Evolutionary conservation across 2,797 vertebrate genomes (phyloP).

Genomic region (Hydrocynus forskahlii): DNA sequence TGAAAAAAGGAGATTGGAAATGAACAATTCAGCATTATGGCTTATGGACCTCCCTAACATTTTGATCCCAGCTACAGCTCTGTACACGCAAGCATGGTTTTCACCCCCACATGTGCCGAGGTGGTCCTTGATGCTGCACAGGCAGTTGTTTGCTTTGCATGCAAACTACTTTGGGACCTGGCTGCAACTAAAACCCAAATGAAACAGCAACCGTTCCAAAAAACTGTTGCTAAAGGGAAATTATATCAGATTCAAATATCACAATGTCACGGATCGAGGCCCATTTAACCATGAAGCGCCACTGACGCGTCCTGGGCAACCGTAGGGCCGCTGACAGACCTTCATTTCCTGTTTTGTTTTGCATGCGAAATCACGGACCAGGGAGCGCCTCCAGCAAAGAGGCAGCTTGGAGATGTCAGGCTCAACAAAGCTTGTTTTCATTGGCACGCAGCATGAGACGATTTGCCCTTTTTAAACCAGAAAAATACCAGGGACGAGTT

Average conservation of each 20-base stretch:
- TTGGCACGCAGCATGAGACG: constrained; percentile 14
- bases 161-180: constrained; percentile 13
- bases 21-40: too few relatives aligned
- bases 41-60: too few relatives aligned
- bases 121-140: constrained; percentile 4
- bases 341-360: constrained; percentile 6
- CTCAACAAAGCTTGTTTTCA: constrained; percentile 7
- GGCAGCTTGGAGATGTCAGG: constrained; percentile 7
- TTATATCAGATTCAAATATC: constrained; percentile 20
- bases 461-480: constrained; percentile 31
- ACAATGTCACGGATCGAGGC: neutral
- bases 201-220: constrained; percentile 22
- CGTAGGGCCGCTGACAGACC: neutral
- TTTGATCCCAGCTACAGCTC: too few relatives aligned
- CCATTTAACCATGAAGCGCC: neutral
- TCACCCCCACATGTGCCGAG: neutral
- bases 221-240: constrained; percentile 7
- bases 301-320: neutral
- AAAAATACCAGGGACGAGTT: constrained; percentile 4
- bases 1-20: too few relatives aligned
- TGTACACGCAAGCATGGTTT: neutral
- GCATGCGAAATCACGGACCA: neutral
- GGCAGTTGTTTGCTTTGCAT: constrained; percentile 7
- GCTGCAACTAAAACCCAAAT: constrained; percentile 14
- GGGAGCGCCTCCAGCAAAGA: neutral